Evolutionary conservation across 2,113 vertebrate genomes (phyloP).

Genomic region (Xiphophorus couchianus): DNA sequence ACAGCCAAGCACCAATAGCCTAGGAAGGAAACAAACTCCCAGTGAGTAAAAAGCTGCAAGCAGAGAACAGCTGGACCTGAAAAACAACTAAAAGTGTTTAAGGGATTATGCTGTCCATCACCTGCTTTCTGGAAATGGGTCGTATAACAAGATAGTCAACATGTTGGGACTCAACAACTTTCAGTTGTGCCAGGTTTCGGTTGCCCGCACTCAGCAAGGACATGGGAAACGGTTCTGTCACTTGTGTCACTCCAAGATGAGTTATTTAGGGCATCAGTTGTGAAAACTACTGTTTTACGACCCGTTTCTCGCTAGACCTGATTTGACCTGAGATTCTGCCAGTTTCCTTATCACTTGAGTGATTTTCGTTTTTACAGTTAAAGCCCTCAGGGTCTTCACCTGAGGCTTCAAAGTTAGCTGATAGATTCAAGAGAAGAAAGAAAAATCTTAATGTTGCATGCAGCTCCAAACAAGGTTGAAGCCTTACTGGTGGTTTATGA

Average conservation of each 20-base stretch:
- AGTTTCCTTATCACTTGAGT: not conserved
- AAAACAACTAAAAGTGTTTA: not conserved
- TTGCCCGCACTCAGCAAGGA: not conserved
- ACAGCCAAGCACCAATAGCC: constrained; percentile 26
- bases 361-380: not conserved
- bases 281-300: not conserved
- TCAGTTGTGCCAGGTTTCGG: constrained; percentile 16
- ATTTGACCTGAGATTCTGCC: constrained; percentile 23
- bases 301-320: constrained; percentile 34
- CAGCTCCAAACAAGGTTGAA: no score
- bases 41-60: not conserved
- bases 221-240: not conserved
- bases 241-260: constrained; percentile 13
- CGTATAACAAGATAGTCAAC: not conserved
- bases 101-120: not conserved
- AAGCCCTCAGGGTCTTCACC: not conserved
- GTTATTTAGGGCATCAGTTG: constrained; percentile 19
- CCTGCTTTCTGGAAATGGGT: not conserved
- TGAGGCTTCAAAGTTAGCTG: not conserved
- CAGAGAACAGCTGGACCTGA: not conserved
- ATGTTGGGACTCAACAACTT: constrained; percentile 12
- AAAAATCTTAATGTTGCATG: not conserved
- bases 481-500: no score
- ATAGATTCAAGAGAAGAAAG: not conserved
- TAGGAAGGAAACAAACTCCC: not conserved